Base-by-base conservation (phyloP, 2,888 invertebrate genomes). In the Notodromas monacha region DNA sequence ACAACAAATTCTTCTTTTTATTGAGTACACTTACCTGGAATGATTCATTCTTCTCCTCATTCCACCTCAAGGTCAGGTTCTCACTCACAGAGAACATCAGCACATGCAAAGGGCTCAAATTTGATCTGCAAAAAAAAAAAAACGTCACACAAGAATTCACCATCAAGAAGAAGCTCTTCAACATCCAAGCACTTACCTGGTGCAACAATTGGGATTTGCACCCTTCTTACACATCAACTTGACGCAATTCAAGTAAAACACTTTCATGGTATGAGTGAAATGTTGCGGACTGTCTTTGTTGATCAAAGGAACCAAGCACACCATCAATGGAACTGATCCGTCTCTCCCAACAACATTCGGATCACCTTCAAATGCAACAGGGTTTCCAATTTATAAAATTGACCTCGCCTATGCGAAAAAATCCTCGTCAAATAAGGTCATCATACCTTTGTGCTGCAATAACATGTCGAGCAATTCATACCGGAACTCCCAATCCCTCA, bases 221-320 rank as follows among this genome's bases (percentile, higher is more conserved):
- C 68, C 67, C 42, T 63, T 57, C 41, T 63, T 60, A 38, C 68
- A 48, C 14, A 69, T 50, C 29, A 65, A 59, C 28, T 63, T 54
- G 31, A 69, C 61, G 43, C 66, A 67, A 41, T 63, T 62, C 37
- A 68, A 44, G 43, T 68, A 67, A 43, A 63, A 65, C 3, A 68
- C 63, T 55, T 66, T 66, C 63, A 65, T 65, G 37, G 58, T 62
- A 45, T 66, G 66, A 3, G 65, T 65, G 42, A 65, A 64, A 45
- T 64, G 61, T 44, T 65, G 64, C 29, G 65, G 45, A 29, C 65
- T 63, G 47, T 67, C 66, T 42, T 67, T 67, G 44, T 68, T 67
- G 33, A 68, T 64, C 16, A 68, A 49, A 28, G 67, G 66, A 33
- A 68, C 66, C 33, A 69, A 50, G 40, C 68, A 60, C 15, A 68